phyloP scores from a whole-genome alignment of 2,797 vertebrate genomes.

The Crossoptilon crossoptilon region DNA sequence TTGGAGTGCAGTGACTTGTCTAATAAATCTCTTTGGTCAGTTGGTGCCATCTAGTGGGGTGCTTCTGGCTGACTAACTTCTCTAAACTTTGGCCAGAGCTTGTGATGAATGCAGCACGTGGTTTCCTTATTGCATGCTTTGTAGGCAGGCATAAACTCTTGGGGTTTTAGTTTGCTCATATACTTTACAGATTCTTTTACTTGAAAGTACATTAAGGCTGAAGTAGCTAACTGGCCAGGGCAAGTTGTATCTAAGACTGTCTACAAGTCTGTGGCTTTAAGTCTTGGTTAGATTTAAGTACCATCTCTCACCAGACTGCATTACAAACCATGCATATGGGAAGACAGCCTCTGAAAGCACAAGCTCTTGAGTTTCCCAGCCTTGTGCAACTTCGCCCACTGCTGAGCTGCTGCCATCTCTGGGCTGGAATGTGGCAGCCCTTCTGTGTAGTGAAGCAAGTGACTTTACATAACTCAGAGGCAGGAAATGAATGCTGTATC shows the following conservation, averaged over 20 bases:
- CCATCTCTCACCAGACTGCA: neutral
- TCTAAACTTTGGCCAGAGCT: accelerated
- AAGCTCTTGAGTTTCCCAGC: neutral
- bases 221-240: neutral
- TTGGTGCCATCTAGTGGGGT: conserved; percentile 65
- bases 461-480: neutral
- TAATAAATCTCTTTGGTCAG: neutral
- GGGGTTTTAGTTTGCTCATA: neutral
- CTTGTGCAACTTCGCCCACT: neutral
- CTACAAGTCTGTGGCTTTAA: neutral
- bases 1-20: accelerated
- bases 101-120: accelerated
- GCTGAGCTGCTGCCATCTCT: neutral
- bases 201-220: neutral
- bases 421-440: neutral
- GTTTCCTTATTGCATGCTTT: neutral
- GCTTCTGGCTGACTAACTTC: neutral
- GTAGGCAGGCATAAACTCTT: neutral
- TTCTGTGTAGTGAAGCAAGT: neutral
- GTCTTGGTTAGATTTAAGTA: neutral
- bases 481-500: conserved; percentile 46
- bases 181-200: neutral
- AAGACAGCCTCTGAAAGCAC: neutral
- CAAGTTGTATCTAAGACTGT: neutral
- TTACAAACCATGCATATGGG: neutral